Percentiles rank a stretch among this genome's conserved stretches.
phyloP scores from a whole-genome alignment of 2,797 vertebrate species.

The Momotus momota region DNA sequence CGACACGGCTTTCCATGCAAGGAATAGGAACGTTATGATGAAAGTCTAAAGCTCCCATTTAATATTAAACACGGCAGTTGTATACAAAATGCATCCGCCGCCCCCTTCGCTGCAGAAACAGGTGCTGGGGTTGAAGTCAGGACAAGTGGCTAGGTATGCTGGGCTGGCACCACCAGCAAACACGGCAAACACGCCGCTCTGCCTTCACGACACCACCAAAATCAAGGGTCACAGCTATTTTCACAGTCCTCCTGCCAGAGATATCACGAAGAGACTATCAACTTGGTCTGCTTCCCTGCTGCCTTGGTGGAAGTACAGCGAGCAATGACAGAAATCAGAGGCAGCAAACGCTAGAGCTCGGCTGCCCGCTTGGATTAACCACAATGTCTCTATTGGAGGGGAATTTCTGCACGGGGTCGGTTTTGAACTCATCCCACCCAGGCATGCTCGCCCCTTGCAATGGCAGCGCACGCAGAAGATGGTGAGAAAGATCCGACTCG shows the following conservation, averaged over 20 bases:
- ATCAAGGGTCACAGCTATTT: neutral
- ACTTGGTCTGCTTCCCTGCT: neutral
- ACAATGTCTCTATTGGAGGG: neutral
- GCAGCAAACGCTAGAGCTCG: neutral
- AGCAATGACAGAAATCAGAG: neutral
- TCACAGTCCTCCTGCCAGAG: neutral
- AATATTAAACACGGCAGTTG: neutral
- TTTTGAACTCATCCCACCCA: neutral
- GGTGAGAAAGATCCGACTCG: neutral
- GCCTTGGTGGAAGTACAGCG: neutral
- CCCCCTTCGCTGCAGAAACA: neutral
- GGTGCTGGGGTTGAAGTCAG: constrained; percentile 17
- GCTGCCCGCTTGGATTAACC: constrained; percentile 6
- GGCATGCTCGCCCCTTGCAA: neutral
- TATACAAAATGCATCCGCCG: neutral
- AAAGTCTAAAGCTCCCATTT: neutral
- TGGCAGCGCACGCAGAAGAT: rapidly evolving
- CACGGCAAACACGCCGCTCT: neutral
- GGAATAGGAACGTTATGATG: neutral
- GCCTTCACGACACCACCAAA: neutral
- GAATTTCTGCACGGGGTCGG: neutral
- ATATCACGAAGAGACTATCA: neutral
- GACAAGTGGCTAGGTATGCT: neutral
- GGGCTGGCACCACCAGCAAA: neutral
- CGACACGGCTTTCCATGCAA: neutral